phyloP scores from a whole-genome alignment of 2,113 vertebrate genomes.

The Pachycephala philippinensis region DNA sequence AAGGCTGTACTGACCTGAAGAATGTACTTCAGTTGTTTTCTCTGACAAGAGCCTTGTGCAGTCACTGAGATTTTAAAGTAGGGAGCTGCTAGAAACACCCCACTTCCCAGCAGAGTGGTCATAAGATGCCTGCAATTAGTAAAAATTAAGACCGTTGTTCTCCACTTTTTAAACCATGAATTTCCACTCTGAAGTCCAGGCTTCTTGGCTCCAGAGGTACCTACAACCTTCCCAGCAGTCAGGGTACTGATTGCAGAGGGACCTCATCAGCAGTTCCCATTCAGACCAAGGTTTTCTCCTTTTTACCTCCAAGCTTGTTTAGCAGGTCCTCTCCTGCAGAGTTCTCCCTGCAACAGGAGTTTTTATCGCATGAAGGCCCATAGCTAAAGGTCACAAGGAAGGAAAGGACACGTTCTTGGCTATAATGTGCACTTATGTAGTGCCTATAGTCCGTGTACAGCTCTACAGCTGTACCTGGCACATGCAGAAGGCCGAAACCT shows the following conservation, averaged over 20 bases:
- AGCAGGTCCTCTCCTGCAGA: neutral
- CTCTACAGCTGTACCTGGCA: neutral
- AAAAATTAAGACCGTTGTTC: neutral
- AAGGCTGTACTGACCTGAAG: neutral
- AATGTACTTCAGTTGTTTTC: neutral
- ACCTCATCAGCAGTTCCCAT: neutral
- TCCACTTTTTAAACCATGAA: neutral
- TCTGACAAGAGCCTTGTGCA: neutral
- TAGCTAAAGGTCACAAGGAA: neutral
- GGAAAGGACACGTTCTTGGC: neutral
- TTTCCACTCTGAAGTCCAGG: neutral
- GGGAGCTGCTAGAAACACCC: neutral
- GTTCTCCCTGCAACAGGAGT: neutral
- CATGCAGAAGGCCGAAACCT: neutral
- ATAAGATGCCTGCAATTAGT: neutral
- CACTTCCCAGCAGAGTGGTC: neutral
- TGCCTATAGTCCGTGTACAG: rapidly evolving
- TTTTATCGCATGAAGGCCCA: neutral
- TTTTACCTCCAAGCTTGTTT: neutral
- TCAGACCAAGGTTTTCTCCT: neutral
- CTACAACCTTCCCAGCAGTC: neutral
- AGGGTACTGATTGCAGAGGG: neutral
- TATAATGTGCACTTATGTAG: too few species aligned
- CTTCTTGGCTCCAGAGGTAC: neutral
- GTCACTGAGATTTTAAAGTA: neutral